A percentile compares a stretch with the other conserved stretches of the same genome.
phyloP scores from a whole-genome alignment of 2,888 invertebrate genomes.

The Ephialtes manifestator region DNA sequence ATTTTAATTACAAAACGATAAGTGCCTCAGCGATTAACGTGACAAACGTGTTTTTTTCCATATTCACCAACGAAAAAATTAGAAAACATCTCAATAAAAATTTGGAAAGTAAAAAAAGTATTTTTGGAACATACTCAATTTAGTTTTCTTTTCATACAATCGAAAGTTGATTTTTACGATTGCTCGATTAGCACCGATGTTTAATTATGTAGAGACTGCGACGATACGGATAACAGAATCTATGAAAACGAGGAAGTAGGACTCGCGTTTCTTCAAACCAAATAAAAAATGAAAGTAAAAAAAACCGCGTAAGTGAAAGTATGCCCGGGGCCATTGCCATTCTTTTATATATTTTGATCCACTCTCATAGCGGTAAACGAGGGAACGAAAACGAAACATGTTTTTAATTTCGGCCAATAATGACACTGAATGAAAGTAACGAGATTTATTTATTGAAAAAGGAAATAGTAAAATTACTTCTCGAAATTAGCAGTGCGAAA shows the following conservation, averaged over 20 bases:
- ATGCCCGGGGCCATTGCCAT: slow-evolving; percentile 67
- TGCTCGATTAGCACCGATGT: too few species aligned
- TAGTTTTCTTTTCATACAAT: too few species aligned
- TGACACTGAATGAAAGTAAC: slow-evolving; percentile 6
- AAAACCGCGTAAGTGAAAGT: slow-evolving; percentile 73
- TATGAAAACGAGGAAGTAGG: slow-evolving; percentile 25
- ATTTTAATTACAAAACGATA: too few species aligned
- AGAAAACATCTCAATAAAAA: background rate
- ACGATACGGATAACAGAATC: background rate
- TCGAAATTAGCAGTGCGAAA: background rate
- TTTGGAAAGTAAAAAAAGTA: background rate
- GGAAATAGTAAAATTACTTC: background rate
- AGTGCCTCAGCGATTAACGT: too few species aligned
- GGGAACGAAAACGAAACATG: slow-evolving; percentile 25
- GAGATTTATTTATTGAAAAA: background rate
- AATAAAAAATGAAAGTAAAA: slow-evolving; percentile 33
- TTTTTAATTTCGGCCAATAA: slow-evolving; percentile 37
- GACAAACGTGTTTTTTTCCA: background rate
- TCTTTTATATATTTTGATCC: slow-evolving; percentile 41
- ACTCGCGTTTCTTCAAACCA: background rate
- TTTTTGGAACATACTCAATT: background rate
- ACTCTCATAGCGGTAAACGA: slow-evolving; percentile 33
- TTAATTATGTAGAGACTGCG: background rate
- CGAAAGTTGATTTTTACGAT: too few species aligned
- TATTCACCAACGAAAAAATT: too few species aligned